Evolutionary conservation across 37 sponge, comb jelly and placozoan species (phyloP).

Genomic region (Geodia barretti): DNA sequence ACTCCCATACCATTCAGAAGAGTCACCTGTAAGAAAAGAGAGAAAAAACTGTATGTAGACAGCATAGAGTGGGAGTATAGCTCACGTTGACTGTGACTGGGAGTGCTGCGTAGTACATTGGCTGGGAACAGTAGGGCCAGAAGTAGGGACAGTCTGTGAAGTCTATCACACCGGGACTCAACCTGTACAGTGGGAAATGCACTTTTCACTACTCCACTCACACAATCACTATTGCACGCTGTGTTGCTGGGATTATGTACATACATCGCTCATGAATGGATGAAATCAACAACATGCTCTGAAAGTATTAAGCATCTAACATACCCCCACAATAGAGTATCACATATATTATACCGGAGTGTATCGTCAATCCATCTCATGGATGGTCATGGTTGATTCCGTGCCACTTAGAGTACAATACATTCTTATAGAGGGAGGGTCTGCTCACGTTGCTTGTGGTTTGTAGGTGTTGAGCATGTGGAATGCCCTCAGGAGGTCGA

Average conservation of each 20-base stretch:
- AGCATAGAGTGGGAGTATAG: background rate
- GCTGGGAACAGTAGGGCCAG: conserved; percentile 99
- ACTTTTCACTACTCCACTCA: no score
- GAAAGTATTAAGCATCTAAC: no score
- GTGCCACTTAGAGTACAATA: no score
- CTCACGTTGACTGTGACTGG: conserved; percentile 95
- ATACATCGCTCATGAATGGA: no score
- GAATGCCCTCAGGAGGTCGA: conserved; percentile 90
- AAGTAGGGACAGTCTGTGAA: conserved; percentile 98
- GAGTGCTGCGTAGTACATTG: conserved; percentile 87
- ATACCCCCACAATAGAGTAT: background rate
- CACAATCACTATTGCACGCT: no score
- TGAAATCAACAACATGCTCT: no score
- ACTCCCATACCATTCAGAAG: conserved; percentile 99
- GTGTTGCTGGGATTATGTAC: no score
- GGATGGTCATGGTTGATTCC: no score
- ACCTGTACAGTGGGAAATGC: conserved; percentile 24
- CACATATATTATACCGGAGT: no score
- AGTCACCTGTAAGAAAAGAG: conserved; percentile 69
- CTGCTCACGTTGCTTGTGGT: conserved; percentile 79
- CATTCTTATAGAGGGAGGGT: no score
- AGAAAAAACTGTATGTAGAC: background rate
- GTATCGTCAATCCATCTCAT: no score
- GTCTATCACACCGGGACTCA: conserved; percentile 93
- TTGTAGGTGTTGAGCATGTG: conserved; percentile 77